Evolutionary conservation across 1,140 invertebrate genomes (phyloP), one percentile per base, ranked within the genome.

Genomic region (Drosophila pandora): DNA sequence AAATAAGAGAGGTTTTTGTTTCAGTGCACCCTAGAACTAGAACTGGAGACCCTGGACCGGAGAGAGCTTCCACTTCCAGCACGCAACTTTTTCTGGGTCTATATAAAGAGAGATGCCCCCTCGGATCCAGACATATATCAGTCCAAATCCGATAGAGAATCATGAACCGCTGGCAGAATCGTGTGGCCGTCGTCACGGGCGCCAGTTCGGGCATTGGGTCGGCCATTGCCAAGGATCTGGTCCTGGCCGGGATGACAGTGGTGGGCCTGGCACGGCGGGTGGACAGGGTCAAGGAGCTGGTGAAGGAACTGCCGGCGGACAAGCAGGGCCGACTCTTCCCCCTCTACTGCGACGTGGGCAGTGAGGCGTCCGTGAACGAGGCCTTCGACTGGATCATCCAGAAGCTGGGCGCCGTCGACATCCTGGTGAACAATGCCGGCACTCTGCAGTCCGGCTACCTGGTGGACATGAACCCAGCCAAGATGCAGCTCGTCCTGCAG

Each of bases 351-450:
- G 96, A 97, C 85, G 82, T 97, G 2, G 92, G 92, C 1, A 94
- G 94, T n/a, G 93, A 94, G 79, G 92, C 94, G 1, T 94, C 96
- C 0, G 94, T 97, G 41, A 79, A 94, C 9, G 90, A 92, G 13
- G 93, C 95, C 43, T 97, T 97, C 79, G 82, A 93, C 57, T 94
- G 93, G 93, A 93, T 94, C 10, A 93, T 94, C 45, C 87, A 93
- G 8, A 93, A 93, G 1, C 91, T 95, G 30, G 95, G 94, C 3
- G 94, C 94, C 12, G 92, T 96, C 1, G 94, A 96, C 79, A 92
- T 97, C 2, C 92, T 96, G 47, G 92, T 97, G 25, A 97, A 97
- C 81, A 96, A 95, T 84, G 96, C 96, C 2, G 96, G 95, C 2
- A 79, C 94, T 0, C 74, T 92, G 5, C 63, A 83, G 83, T 3